Conservation (phyloP, 2,888 invertebrate genomes). For the Sarcophaga caerulescens region DNA sequence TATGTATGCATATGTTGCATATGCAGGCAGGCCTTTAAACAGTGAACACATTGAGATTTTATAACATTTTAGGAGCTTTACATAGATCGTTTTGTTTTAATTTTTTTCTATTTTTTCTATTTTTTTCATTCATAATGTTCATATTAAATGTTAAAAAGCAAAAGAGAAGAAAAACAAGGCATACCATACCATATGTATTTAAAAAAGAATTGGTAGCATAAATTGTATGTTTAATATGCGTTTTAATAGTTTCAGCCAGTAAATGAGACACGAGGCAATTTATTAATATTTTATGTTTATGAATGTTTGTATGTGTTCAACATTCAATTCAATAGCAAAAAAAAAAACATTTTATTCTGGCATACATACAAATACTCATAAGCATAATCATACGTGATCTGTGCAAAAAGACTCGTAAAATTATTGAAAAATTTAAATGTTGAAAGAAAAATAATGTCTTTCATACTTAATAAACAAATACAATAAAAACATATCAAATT, state of each 20-base stretch:
- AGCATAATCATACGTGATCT: not conserved
- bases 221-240: slow-evolving; percentile 64
- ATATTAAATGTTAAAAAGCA: not conserved
- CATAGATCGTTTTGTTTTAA: not conserved
- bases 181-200: slow-evolving; percentile 1
- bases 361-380: too few relatives aligned
- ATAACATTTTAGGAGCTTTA: not conserved
- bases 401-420: slow-evolving; percentile 27
- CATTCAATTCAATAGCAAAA: slow-evolving; percentile 12
- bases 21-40: not conserved
- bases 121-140: not conserved
- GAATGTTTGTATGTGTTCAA: slow-evolving; percentile 38
- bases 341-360: not conserved
- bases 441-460: not conserved
- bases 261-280: slow-evolving; percentile 63
- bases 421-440: slow-evolving; percentile 25
- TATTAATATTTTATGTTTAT: slow-evolving; percentile 57
- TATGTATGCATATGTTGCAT: too few relatives aligned
- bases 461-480: slow-evolving; percentile 41
- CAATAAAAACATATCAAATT: slow-evolving; percentile 19
- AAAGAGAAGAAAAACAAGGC: slow-evolving; percentile 4
- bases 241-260: slow-evolving; percentile 63
- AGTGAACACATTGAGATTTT: not conserved
- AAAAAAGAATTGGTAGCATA: slow-evolving; percentile 57
- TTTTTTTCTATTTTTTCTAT: not conserved